phyloP scores from a whole-genome alignment of 1,140 invertebrate species.

The Drosophila paulistorum region DNA sequence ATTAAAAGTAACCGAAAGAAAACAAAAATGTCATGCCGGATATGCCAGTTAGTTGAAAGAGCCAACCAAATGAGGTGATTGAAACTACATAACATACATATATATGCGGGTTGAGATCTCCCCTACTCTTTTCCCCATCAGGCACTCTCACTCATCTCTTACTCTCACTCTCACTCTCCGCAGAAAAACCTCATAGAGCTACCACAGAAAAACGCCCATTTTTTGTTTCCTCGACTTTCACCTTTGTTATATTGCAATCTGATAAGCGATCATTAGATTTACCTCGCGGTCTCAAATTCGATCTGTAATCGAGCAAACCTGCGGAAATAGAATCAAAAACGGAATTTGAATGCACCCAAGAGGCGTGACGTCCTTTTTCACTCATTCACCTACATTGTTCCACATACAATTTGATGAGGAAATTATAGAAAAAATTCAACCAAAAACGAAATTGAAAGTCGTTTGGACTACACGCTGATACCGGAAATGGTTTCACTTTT shows the following conservation, averaged over 20 bases:
- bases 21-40: slow-evolving; percentile 53
- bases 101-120: slow-evolving; percentile 29
- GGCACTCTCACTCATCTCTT: neutral
- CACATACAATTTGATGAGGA: slow-evolving; percentile 58
- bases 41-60: slow-evolving; percentile 54
- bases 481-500: slow-evolving; percentile 81
- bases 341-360: slow-evolving; percentile 66
- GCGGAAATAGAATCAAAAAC: slow-evolving; percentile 42
- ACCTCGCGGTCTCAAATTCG: slow-evolving; percentile 27
- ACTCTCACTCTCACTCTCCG: slow-evolving; percentile 33
- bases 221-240: slow-evolving; percentile 32
- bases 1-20: slow-evolving; percentile 38
- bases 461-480: slow-evolving; percentile 73
- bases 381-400: slow-evolving; percentile 47
- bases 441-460: slow-evolving; percentile 66
- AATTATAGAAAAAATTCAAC: slow-evolving; percentile 63
- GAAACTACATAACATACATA: neutral
- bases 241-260: slow-evolving; percentile 60
- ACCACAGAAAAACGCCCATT: slow-evolving; percentile 27
- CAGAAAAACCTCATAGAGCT: slow-evolving; percentile 3
- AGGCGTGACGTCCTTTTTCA: slow-evolving; percentile 43
- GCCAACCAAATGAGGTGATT: slow-evolving; percentile 46
- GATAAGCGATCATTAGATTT: slow-evolving; percentile 68
- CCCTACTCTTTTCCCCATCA: neutral
- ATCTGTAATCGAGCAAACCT: neutral